Evolutionary conservation across 2,113 vertebrate genomes (phyloP).

Genomic region (Climacteris rufus): DNA sequence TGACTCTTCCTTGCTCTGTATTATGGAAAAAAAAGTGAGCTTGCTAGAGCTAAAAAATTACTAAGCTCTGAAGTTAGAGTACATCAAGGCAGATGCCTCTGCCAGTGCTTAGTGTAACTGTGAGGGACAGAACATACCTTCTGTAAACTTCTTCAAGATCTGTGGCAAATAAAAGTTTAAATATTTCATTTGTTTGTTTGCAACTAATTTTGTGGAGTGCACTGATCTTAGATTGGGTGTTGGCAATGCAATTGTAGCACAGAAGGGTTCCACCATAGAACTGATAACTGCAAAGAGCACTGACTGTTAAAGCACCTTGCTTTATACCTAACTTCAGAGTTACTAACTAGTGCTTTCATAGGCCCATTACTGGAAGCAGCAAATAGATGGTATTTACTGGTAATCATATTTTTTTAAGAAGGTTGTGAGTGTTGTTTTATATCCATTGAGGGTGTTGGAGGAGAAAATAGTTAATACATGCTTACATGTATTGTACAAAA

Average conservation of each 20-base stretch:
- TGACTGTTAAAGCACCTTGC: not conserved
- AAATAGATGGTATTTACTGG: not conserved
- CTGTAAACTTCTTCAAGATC: not conserved
- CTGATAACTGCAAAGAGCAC: not conserved
- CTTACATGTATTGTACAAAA: no score
- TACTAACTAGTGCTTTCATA: not conserved
- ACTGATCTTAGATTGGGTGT: not conserved
- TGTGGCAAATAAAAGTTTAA: not conserved
- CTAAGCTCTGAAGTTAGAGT: not conserved
- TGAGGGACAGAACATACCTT: not conserved
- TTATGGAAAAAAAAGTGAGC: not conserved
- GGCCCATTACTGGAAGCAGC: not conserved
- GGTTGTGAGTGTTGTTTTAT: not conserved
- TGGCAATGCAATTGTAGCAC: not conserved
- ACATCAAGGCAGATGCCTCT: not conserved
- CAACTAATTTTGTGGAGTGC: not conserved
- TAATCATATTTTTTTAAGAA: not conserved
- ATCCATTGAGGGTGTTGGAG: not conserved
- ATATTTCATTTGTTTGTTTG: not conserved
- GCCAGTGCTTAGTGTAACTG: not conserved
- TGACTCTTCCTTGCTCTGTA: not conserved
- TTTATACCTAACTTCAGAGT: not conserved
- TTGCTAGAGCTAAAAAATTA: not conserved
- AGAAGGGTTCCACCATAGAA: not conserved
- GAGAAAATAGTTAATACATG: not conserved